Percentiles rank a stretch among this genome's conserved stretches.
Conservation (phyloP, 2,888 invertebrate species). For the Hypselothyrea guttata region DNA sequence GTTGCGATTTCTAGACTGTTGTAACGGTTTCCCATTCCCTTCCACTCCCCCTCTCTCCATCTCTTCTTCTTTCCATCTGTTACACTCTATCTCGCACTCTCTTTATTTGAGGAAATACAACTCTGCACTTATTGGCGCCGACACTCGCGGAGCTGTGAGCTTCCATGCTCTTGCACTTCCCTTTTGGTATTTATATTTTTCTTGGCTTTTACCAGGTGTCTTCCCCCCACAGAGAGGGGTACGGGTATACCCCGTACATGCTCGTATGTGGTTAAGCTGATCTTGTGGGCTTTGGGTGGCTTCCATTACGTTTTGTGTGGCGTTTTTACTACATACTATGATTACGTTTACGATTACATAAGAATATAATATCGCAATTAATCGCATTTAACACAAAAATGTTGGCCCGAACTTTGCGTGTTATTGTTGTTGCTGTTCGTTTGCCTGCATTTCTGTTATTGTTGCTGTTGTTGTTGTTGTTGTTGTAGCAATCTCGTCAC, state of each 20-base stretch:
- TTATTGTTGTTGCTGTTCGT: slow-evolving; percentile 42
- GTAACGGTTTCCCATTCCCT: no score
- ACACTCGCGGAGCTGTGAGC: background rate
- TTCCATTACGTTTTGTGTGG: slow-evolving; percentile 59
- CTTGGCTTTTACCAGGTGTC: background rate
- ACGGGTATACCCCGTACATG: background rate
- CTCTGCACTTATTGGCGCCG: background rate
- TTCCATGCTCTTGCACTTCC: background rate
- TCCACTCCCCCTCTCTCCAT: background rate
- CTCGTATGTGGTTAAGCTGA: background rate
- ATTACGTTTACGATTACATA: slow-evolving; percentile 78
- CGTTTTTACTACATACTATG: slow-evolving; percentile 64
- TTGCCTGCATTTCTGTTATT: slow-evolving; percentile 2
- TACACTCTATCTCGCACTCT: slow-evolving; percentile 19
- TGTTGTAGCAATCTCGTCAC: slow-evolving; percentile 60
- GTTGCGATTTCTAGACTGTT: no score
- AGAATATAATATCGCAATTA: slow-evolving; percentile 79
- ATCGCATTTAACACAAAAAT: slow-evolving; percentile 78
- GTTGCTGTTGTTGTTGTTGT: slow-evolving; percentile 27
- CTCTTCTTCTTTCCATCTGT: background rate
- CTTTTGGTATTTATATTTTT: background rate
- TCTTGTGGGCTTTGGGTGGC: slow-evolving; percentile 34
- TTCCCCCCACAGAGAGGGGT: background rate
- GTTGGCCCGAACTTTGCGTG: slow-evolving; percentile 62
- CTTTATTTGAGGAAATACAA: background rate